Evolutionary conservation across 1,140 invertebrate genomes (phyloP), one percentile per base, ranked within the genome.

Genomic region (Hycleus cichorii): DNA sequence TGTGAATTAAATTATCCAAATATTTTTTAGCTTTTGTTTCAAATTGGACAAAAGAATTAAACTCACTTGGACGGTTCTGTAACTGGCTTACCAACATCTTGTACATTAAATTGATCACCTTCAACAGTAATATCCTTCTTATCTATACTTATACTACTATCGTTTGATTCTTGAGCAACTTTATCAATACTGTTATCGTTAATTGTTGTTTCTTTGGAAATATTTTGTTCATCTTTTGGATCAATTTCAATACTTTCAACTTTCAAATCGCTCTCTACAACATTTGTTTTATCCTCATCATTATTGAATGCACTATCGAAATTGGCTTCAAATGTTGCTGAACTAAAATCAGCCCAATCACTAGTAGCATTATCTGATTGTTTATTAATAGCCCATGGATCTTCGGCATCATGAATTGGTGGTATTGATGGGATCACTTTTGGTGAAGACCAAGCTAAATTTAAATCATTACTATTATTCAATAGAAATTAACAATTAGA

Each of bases 271-370:
- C 25, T 49, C 5, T 59, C 52, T 8, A 55, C 47, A 45, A 9
- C 38, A 42, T 58, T 47, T 42, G 39, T 38, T 43, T 53, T 49
- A 43, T 38, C 51, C 12, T 59, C 57, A n/a, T 60, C 38, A 52
- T 57, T 53, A 10, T 61, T 55, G 44, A 63, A 58, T 5, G 48
- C 48, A 5, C 47, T 45, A 12, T 63, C 56, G 27, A 62, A 63
- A 44, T 65, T 62, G 3, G 59, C 59, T 2, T 65, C 61, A 44
- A 68, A 65, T 8, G 49, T 50, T 3, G 62, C 68, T 4, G 67
- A 62, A 60, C 66, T 71, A 57, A 72, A 72, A 57, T 72, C 67
- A 1, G 71, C 71, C 71, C 71, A 72, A 45, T 54, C 62, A 5
- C 49, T 59, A 8, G 9, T 11, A 8, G 11, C 24, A 58, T 49